Conservation (phyloP, 2,797 vertebrate genomes). For the Gymnothorax reevesii region DNA sequence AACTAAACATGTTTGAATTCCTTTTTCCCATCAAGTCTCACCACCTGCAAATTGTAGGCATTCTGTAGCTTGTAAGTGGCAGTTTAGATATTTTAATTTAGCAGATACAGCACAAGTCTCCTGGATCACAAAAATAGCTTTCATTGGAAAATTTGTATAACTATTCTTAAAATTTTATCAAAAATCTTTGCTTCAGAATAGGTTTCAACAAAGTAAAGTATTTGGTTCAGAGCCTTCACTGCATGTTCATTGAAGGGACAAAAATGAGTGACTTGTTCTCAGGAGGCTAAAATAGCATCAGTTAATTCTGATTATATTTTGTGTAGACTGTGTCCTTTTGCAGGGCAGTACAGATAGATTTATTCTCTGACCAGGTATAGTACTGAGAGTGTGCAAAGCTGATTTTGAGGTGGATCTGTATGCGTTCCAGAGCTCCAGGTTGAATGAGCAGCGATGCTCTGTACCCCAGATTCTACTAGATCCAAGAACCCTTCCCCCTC, state of each 20-base stretch:
- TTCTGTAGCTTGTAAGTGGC: no score
- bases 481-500: background rate
- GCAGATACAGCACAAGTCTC: background rate
- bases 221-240: background rate
- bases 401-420: slow-evolving; percentile 16
- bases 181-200: no score
- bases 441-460: slow-evolving; percentile 50
- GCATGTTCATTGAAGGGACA: background rate
- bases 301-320: background rate
- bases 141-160: no score
- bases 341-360: no score
- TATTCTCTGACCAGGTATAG: slow-evolving; percentile 52
- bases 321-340: background rate
- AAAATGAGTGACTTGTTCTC: background rate
- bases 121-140: no score
- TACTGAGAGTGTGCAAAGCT: background rate
- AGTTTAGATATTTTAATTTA: no score
- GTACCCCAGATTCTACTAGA: background rate
- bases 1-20: no score
- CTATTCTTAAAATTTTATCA: no score
- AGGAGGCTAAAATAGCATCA: background rate
- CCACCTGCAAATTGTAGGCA: no score
- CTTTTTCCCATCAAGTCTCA: no score
- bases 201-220: background rate
- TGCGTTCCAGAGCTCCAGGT: slow-evolving; percentile 45